These are phyloP conservation scores for Ailuropoda melanoleuca DNA, from an alignment of 2,113 vertebrate genomes.

Conservation along the genomic window DNA sequence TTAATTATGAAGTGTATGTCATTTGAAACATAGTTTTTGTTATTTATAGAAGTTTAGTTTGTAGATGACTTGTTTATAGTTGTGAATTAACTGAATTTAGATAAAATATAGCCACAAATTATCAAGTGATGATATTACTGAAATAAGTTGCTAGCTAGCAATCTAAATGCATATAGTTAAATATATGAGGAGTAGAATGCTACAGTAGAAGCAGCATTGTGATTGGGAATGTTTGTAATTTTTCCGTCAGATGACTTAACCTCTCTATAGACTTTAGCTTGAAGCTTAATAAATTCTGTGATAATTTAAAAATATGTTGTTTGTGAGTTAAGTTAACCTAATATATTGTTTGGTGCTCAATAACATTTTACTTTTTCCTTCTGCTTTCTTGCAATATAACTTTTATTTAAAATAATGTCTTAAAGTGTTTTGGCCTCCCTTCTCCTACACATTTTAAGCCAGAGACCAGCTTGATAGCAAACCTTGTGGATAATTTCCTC, in stretches of 20 bases:
- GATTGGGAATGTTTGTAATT: not conserved
- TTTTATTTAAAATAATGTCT: conserved; percentile 30
- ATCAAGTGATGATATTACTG: not conserved
- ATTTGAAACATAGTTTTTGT: conserved; percentile 41
- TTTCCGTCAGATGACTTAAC: not conserved
- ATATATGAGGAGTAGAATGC: not conserved
- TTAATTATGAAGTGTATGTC: not conserved
- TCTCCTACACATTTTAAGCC: not conserved
- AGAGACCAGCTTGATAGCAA: conserved; percentile 34
- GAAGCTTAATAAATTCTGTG: not conserved
- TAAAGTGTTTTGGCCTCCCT: not conserved
- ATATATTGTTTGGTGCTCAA: not conserved
- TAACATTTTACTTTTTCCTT: conserved; percentile 45
- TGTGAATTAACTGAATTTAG: not conserved
- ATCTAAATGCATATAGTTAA: not conserved
- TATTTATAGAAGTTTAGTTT: conserved; percentile 10
- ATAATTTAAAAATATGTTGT: not conserved
- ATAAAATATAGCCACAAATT: not conserved
- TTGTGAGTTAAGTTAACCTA: not conserved
- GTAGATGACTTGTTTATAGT: conserved; percentile 47
- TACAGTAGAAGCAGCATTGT: not conserved
- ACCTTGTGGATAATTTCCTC: not conserved
- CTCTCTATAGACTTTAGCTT: not conserved
- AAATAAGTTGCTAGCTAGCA: conserved; percentile 42
- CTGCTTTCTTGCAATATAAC: conserved; percentile 7